A percentile compares a stretch with the other conserved stretches of the same genome.
Evolutionary conservation across 2,888 invertebrate genomes (phyloP).

Genomic region (Helobdella robusta): DNA sequence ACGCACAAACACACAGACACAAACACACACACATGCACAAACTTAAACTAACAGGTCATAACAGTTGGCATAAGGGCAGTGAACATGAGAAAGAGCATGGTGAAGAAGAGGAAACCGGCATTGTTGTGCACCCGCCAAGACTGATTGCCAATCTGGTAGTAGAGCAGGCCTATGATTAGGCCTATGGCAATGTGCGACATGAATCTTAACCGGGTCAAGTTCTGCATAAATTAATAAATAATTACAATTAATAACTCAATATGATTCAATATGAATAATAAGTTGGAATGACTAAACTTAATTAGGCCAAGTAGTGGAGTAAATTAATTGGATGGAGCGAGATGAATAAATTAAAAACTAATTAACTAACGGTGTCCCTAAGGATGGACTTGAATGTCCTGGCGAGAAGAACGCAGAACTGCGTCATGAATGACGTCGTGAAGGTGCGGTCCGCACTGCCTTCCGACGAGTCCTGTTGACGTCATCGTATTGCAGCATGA

Average conservation of each 20-base stretch:
- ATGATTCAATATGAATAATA: neutral
- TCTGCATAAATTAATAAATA: conserved; percentile 56
- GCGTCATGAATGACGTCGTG: conserved; percentile 49
- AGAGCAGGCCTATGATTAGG: conserved; percentile 78
- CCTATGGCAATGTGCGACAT: conserved; percentile 74
- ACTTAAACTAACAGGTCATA: conserved; percentile 69
- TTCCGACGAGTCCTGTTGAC: conserved; percentile 21
- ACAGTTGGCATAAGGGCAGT: conserved; percentile 92
- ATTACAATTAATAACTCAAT: neutral
- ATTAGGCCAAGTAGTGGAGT: too few relatives aligned
- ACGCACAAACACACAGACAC: too few relatives aligned
- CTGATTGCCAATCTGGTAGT: conserved; percentile 69
- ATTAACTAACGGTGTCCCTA: conserved; percentile 50
- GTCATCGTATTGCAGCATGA: too few relatives aligned
- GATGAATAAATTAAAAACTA: neutral
- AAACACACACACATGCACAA: neutral
- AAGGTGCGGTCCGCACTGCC: conserved; percentile 41
- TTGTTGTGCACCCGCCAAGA: conserved; percentile 77
- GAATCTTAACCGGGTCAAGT: conserved; percentile 66
- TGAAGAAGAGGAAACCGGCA: conserved; percentile 65
- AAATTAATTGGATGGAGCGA: neutral
- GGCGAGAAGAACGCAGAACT: conserved; percentile 69
- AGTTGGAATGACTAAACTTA: neutral
- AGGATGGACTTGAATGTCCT: conserved; percentile 52
- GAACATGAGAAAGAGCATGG: conserved; percentile 76